A percentile compares a stretch with the other conserved stretches of the same genome.
phyloP scores from a whole-genome alignment of 2,113 vertebrate genomes.

The Phyllopteryx taeniolatus region DNA sequence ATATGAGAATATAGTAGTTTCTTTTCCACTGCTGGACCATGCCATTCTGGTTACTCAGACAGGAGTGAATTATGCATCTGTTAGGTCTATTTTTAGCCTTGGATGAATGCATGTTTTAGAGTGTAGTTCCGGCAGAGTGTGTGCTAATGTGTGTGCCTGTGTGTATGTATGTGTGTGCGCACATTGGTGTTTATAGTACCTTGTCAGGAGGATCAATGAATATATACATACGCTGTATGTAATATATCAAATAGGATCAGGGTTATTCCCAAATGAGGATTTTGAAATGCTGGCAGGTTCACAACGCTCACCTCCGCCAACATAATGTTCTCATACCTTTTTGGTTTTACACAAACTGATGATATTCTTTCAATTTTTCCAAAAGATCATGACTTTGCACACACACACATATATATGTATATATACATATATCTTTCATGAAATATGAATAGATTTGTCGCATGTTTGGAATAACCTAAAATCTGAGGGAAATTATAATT shows the following conservation, averaged over 20 bases:
- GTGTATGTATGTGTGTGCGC: not conserved
- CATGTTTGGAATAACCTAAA: no score
- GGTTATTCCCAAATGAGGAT: not conserved
- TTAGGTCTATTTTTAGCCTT: constrained; percentile 4
- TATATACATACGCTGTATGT: not conserved
- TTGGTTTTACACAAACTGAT: not conserved
- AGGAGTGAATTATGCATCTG: constrained; percentile 3
- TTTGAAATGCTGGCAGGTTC: not conserved
- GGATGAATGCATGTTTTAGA: not conserved
- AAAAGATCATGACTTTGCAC: not conserved
- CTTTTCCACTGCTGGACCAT: not conserved
- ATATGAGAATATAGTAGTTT: constrained; percentile 1
- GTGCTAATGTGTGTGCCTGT: not conserved
- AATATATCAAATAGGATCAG: not conserved
- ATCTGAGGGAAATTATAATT: no score
- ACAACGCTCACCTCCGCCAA: not conserved
- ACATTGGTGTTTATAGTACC: not conserved
- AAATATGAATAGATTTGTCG: no score
- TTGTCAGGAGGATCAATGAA: not conserved
- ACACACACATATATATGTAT: no score
- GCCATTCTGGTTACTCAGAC: constrained; percentile 1
- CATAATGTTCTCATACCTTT: not conserved
- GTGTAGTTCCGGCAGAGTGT: constrained; percentile 2
- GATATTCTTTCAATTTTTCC: not conserved
- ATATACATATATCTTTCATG: no score